phyloP scores from a whole-genome alignment of 2,113 vertebrate species.

The Rhynchomys soricoides region DNA sequence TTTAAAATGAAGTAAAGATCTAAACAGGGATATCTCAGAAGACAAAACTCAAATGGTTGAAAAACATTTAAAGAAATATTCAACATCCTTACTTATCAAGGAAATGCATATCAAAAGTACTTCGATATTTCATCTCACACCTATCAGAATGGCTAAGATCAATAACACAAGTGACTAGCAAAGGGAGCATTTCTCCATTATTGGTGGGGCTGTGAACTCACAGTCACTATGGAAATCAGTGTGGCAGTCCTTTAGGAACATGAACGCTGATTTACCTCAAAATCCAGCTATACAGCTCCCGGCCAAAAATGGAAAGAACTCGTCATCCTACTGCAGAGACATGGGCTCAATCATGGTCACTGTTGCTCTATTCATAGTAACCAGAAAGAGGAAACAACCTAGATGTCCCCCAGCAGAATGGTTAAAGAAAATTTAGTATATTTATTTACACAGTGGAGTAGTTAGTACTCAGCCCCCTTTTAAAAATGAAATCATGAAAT shows the following conservation, averaged over 20 bases:
- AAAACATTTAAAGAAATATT: neutral
- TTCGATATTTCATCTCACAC: neutral
- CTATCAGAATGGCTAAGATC: neutral
- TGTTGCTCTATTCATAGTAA: neutral
- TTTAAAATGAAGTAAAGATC: neutral
- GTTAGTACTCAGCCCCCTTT: neutral
- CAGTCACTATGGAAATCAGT: neutral
- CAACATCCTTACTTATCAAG: neutral
- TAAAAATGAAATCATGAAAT: neutral
- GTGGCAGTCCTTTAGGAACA: neutral
- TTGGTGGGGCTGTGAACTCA: too few relatives aligned
- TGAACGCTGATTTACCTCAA: neutral
- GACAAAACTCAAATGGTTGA: neutral
- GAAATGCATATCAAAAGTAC: neutral
- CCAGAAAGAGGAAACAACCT: neutral
- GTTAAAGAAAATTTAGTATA: neutral
- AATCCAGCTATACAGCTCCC: neutral
- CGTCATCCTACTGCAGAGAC: neutral
- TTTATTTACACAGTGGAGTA: neutral
- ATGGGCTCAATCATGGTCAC: neutral
- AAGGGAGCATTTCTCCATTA: too few relatives aligned
- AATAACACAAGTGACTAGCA: neutral
- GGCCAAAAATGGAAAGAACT: too few relatives aligned
- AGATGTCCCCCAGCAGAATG: neutral
- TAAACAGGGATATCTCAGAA: neutral